phyloP scores from a whole-genome alignment of 2,888 invertebrate species.

The Melieria crassipennis region DNA sequence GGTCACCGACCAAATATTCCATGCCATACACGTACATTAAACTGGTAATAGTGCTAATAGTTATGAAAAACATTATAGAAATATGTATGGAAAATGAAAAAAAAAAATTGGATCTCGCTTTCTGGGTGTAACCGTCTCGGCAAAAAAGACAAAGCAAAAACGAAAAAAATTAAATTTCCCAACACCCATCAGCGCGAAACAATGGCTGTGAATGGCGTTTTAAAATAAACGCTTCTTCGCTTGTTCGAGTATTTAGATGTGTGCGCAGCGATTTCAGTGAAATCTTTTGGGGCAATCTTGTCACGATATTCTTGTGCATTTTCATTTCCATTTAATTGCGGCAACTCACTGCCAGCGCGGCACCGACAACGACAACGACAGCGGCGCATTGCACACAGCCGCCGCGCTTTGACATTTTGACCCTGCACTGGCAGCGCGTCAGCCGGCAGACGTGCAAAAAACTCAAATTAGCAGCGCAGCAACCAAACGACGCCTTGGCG shows the following conservation, averaged over 20 bases:
- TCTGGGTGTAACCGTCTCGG: no score
- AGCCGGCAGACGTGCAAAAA: conserved; percentile 13
- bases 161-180: no score
- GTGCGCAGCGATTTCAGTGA: conserved; percentile 21
- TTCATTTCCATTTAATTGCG: conserved; percentile 42
- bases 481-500: no score
- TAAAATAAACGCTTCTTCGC: conserved; percentile 22
- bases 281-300: conserved; percentile 61
- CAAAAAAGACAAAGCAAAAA: no score
- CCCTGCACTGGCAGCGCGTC: conserved; percentile 22
- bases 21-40: no score
- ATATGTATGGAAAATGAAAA: no score
- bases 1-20: no score
- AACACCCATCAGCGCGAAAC: neutral
- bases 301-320: conserved; percentile 58
- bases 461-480: neutral
- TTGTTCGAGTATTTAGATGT: no score
- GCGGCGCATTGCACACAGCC: conserved; percentile 1
- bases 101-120: no score
- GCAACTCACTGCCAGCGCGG: neutral
- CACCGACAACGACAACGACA: neutral
- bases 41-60: no score
- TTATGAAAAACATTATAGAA: no score
- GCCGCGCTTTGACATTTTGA: conserved; percentile 47
- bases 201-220: conserved; percentile 23